A percentile compares a stretch with the other conserved stretches of the same genome.
phyloP scores from a whole-genome alignment of 2,113 vertebrate species.

The Ailurus styani region DNA sequence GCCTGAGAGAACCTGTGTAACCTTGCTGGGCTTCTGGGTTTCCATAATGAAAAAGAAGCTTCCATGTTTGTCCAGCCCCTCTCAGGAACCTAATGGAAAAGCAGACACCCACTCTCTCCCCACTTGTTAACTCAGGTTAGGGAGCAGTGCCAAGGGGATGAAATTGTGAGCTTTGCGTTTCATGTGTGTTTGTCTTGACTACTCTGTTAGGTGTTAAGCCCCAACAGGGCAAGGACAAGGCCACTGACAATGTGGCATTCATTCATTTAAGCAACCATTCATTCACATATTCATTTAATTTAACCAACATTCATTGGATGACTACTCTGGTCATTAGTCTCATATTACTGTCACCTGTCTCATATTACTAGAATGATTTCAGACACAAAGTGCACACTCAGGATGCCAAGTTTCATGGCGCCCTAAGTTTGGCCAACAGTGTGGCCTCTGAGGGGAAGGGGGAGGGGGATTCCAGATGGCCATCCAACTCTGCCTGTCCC shows the following conservation, averaged over 20 bases:
- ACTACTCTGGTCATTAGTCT: too few species aligned
- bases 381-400: background rate
- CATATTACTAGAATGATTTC: background rate
- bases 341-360: too few species aligned
- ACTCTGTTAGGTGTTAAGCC: background rate
- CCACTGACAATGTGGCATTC: background rate
- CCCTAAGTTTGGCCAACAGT: background rate
- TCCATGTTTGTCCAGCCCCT: rapidly evolving
- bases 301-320: background rate
- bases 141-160: background rate
- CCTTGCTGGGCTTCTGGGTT: background rate
- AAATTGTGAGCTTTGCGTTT: background rate
- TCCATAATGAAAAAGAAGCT: background rate
- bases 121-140: rapidly evolving
- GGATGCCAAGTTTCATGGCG: background rate
- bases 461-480: rapidly evolving
- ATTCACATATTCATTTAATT: background rate
- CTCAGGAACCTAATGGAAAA: background rate
- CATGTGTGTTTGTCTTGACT: background rate
- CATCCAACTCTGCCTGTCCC: background rate
- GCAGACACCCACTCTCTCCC: background rate
- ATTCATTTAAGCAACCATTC: background rate
- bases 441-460: background rate
- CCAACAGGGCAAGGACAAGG: background rate
- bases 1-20: background rate